Base-by-base conservation (phyloP, 2,113 vertebrate species). In the Gnathonemus echidnorhynchus region DNA sequence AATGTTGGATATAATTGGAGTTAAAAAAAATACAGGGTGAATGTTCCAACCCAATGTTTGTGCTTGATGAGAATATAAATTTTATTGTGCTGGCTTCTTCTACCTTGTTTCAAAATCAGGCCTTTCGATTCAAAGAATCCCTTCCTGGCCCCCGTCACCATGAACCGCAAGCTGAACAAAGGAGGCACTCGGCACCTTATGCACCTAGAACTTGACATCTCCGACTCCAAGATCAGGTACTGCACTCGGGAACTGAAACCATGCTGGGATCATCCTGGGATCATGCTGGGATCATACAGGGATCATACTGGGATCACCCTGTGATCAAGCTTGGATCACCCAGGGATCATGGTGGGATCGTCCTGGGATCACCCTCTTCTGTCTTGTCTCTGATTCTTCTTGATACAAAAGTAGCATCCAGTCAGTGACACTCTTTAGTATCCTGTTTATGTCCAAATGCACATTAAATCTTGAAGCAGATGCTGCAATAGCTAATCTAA, bases 81-180 rank as follows among this genome's bases (percentile, higher is more conserved):
- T 1, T 39, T 11, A 45, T 9, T 74, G 86, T 13, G 35, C 83
- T 86, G 1, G 24, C 77, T 80, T 9, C 62, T 56, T 58, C 50
- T 50, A 17, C 77, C 62, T 70, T 86, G 50, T 88, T 46, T 89
- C 27, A 77, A 46, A 48, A 88, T 88, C 90, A 98, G 97, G 27
- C 97, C 97, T 0, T 98, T 96, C 0, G 97, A 98, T 93, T 95
- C 96, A 90, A 98, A 98, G 95, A 98, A 98, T 90, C 97, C 97
- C 0, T 98, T 96, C 96, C 91, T 97, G 93, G 96, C 97, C 0
- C 89, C 90, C 0, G 96, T 97, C 0, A 92, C 93, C 0, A 92
- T 93, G 87, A 98, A 97, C 93, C 96, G 97, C 87, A 97, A 97
- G 83, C 94, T 97, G 90, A 97, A 97, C 45, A 91, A 96, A 91